These are phyloP conservation scores for Eulacestoma nigropectus DNA, from an alignment of 2,113 vertebrate genomes.

Conservation along the genomic window DNA sequence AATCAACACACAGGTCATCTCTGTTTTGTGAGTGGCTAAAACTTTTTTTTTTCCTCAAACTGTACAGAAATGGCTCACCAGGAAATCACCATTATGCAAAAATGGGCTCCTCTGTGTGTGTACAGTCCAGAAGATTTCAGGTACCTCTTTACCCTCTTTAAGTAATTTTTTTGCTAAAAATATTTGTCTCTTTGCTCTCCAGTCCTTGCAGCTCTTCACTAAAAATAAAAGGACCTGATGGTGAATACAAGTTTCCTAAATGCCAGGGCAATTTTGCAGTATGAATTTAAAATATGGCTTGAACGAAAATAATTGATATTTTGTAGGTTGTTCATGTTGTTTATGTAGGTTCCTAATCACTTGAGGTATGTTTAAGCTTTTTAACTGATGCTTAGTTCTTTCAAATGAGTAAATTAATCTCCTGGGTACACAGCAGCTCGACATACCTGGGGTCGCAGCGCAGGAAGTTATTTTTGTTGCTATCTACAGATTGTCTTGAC, in stretches of 20 bases:
- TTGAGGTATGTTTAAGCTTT: constrained; percentile 31
- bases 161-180: neutral
- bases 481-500: constrained; percentile 40
- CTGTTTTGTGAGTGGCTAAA: neutral
- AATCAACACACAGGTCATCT: neutral
- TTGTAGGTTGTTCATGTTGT: neutral
- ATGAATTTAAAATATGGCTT: neutral
- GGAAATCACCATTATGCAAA: neutral
- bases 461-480: constrained; percentile 6
- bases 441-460: neutral
- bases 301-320: neutral
- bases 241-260: neutral
- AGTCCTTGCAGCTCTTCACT: neutral
- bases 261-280: neutral
- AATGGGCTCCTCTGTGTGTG: neutral
- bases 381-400: neutral
- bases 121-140: neutral
- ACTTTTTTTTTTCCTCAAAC: neutral
- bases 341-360: neutral
- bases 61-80: neutral
- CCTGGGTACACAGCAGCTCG: neutral
- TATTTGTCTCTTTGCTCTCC: neutral
- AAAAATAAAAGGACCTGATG: neutral
- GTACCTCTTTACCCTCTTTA: neutral
- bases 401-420: constrained; percentile 53